Evolutionary conservation across 2,888 invertebrate species (phyloP).

Genomic region (Chorisops tibialis): DNA sequence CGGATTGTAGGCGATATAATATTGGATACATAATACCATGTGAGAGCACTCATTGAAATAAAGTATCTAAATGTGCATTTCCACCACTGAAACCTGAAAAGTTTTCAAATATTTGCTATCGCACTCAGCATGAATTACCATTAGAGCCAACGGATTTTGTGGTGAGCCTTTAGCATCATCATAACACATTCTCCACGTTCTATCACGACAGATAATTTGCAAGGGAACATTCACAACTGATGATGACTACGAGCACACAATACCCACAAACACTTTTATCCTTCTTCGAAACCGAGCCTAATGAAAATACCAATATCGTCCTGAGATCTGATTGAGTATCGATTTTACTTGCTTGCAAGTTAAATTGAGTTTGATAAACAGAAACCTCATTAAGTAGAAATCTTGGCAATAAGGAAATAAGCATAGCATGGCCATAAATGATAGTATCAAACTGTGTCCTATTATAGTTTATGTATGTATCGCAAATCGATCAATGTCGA

Average conservation of each 20-base stretch:
- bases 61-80: too few species aligned
- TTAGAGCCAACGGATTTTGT: too few species aligned
- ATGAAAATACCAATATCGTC: slow-evolving; percentile 19
- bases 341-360: slow-evolving; percentile 22
- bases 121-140: background rate
- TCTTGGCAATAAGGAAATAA: slow-evolving; percentile 18
- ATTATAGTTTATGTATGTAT: background rate
- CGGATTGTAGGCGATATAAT: too few species aligned
- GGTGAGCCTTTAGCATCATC: background rate
- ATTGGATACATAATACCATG: too few species aligned
- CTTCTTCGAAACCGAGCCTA: background rate
- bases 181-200: slow-evolving; percentile 16
- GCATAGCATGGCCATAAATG: background rate
- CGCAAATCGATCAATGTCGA: too few species aligned
- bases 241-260: background rate
- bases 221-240: background rate
- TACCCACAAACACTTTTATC: background rate
- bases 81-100: background rate
- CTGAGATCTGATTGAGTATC: slow-evolving; percentile 13
- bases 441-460: background rate
- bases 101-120: background rate
- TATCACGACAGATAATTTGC: background rate
- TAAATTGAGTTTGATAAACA: slow-evolving; percentile 25
- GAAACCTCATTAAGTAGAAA: slow-evolving; percentile 11
- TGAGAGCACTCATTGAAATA: too few species aligned